Conservation (phyloP, 1,140 invertebrate genomes). For the Thalassaphorura encarpata region DNA sequence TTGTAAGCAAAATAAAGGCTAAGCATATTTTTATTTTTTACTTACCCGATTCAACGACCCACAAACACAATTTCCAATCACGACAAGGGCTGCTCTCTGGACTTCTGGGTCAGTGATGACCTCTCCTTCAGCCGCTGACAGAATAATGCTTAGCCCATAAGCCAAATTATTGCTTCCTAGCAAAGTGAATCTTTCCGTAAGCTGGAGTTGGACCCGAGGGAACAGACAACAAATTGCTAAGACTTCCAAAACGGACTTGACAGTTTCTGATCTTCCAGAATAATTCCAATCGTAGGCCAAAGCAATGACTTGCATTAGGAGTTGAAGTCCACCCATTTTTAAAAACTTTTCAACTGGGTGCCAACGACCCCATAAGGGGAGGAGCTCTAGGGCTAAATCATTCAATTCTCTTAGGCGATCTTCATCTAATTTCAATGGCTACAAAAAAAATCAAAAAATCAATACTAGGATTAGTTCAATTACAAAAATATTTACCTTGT, state of each 20-base stretch:
- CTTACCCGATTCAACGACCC: constrained; percentile 66
- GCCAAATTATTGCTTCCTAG: constrained; percentile 26
- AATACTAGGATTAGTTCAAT: no score
- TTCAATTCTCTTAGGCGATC: constrained; percentile 9
- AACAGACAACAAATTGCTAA: constrained; percentile 80
- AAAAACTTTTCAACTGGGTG: constrained; percentile 8
- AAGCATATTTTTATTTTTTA: constrained; percentile 11
- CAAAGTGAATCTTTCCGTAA: constrained; percentile 62
- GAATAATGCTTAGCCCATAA: constrained; percentile 28
- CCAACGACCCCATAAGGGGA: constrained; percentile 21
- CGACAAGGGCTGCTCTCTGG: constrained; percentile 74
- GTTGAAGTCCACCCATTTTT: constrained; percentile 12
- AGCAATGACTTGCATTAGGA: constrained; percentile 70
- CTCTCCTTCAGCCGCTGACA: constrained; percentile 80
- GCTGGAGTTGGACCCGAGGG: constrained; percentile 68
- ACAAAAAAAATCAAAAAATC: neutral
- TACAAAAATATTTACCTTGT: no score
- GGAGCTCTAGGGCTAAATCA: constrained; percentile 34
- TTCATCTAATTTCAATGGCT: constrained; percentile 4
- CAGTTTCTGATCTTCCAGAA: constrained; percentile 75
- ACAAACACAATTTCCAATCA: constrained; percentile 87
- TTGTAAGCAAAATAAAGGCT: no score
- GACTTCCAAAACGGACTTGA: constrained; percentile 78
- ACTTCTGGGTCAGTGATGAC: constrained; percentile 81
- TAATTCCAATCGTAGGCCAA: constrained; percentile 87